Percentiles rank a stretch among this genome's conserved stretches.
These are phyloP conservation scores for Brevimyrus niger DNA, from an alignment of 2,113 vertebrate species.

Conservation along the genomic window DNA sequence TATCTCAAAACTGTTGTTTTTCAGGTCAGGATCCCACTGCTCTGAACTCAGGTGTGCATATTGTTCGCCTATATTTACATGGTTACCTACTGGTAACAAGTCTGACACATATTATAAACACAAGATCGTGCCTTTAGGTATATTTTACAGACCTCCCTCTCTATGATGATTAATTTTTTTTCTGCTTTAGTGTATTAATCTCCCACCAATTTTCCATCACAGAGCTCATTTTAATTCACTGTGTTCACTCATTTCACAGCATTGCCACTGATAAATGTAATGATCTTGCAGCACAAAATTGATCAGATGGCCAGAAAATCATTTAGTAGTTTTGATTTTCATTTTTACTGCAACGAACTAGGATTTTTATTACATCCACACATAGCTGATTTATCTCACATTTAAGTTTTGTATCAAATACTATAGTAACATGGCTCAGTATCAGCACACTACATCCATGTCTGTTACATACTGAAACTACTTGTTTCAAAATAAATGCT, in stretches of 20 bases:
- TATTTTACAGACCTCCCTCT: neutral
- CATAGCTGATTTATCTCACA: neutral
- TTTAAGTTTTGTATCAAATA: neutral
- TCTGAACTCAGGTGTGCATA: slow-evolving; percentile 17
- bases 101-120: neutral
- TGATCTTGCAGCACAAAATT: slow-evolving; percentile 1
- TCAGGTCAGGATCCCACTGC: slow-evolving; percentile 40
- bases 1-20: slow-evolving; percentile 12
- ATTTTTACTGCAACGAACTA: neutral
- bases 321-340: neutral
- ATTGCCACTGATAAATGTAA: neutral
- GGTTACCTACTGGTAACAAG: neutral
- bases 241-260: neutral
- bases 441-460: neutral
- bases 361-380: neutral
- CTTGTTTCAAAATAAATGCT: neutral
- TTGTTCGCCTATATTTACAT: neutral
- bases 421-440: neutral
- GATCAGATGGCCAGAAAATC: neutral
- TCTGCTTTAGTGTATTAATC: neutral
- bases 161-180: neutral
- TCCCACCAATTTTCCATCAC: slow-evolving; percentile 7
- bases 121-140: neutral
- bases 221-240: slow-evolving; percentile 4
- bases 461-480: neutral